phyloP scores from a whole-genome alignment of 2,113 vertebrate species.

The Misgurnus anguillicaudatus region DNA sequence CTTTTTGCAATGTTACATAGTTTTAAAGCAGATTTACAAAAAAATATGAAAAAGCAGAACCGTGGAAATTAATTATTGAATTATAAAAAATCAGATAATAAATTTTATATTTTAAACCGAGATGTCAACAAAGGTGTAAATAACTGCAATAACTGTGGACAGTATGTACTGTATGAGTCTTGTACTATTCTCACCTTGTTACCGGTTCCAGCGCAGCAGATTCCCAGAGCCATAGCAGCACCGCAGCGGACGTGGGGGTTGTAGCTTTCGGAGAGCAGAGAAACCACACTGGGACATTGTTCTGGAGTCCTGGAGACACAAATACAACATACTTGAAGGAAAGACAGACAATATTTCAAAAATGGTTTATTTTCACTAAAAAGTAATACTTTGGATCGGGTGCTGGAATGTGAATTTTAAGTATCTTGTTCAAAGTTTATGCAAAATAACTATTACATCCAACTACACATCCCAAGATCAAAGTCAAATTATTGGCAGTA shows the following conservation, averaged over 20 bases:
- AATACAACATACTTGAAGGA: neutral
- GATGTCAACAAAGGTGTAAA: no score
- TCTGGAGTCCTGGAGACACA: conserved; percentile 88
- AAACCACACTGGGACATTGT: conserved; percentile 97
- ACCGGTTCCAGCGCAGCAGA: conserved; percentile 97
- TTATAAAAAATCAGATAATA: no score
- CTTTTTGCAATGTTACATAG: no score
- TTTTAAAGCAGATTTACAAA: no score
- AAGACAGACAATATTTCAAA: neutral
- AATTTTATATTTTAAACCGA: no score
- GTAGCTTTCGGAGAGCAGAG: conserved; percentile 96
- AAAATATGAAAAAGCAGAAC: no score
- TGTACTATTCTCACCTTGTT: conserved; percentile 83
- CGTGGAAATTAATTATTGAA: no score
- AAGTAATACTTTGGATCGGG: neutral
- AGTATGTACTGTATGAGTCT: no score
- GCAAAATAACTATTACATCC: neutral
- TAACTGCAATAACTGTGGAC: no score
- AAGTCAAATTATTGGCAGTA: neutral
- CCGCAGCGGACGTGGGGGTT: conserved; percentile 98
- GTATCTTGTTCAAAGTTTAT: conserved; percentile 7
- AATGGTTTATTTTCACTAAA: conserved; percentile 2
- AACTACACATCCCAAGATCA: neutral
- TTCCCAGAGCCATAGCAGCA: conserved; percentile 96
- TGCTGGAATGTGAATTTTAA: neutral